A percentile compares a stretch with the other conserved stretches of the same genome.
phyloP scores from a whole-genome alignment of 2,113 vertebrate species.

The Plestiodon gilberti region DNA sequence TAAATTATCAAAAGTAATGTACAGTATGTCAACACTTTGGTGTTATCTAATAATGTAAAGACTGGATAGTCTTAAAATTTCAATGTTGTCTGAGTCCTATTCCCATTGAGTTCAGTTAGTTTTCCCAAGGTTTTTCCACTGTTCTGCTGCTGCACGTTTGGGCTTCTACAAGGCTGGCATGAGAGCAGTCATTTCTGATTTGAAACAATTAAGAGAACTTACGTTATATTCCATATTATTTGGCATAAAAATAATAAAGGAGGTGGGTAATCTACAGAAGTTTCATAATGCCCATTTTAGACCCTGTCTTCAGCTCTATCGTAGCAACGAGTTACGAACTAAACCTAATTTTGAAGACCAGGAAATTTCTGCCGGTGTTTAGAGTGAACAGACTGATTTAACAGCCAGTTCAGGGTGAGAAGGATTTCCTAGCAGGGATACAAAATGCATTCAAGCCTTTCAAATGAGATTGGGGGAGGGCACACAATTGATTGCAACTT shows the following conservation, averaged over 20 bases:
- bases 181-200: conserved; percentile 26
- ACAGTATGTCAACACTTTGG: neutral
- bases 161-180: conserved; percentile 14
- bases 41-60: neutral
- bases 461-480: conserved; percentile 1
- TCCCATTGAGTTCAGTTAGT: conserved; percentile 52
- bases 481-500: conserved; percentile 30
- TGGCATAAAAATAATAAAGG: neutral
- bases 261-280: neutral
- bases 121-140: conserved; percentile 43
- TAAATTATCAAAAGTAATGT: conserved; percentile 16
- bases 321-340: neutral
- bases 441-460: conserved; percentile 33
- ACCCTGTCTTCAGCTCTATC: neutral
- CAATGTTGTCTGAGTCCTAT: conserved; percentile 31
- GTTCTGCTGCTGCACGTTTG: conserved; percentile 30
- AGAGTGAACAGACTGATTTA: conserved; percentile 10
- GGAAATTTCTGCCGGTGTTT: conserved; percentile 20
- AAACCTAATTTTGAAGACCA: conserved; percentile 32
- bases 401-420: conserved; percentile 17
- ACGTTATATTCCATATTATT: neutral
- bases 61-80: neutral
- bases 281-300: neutral
- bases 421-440: conserved; percentile 17
- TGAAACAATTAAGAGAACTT: conserved; percentile 10